Percentiles rank a stretch among this genome's conserved stretches.
These are phyloP conservation scores for Eulimnadia texana DNA, from an alignment of 1,140 invertebrate species.

Conservation along the genomic window DNA sequence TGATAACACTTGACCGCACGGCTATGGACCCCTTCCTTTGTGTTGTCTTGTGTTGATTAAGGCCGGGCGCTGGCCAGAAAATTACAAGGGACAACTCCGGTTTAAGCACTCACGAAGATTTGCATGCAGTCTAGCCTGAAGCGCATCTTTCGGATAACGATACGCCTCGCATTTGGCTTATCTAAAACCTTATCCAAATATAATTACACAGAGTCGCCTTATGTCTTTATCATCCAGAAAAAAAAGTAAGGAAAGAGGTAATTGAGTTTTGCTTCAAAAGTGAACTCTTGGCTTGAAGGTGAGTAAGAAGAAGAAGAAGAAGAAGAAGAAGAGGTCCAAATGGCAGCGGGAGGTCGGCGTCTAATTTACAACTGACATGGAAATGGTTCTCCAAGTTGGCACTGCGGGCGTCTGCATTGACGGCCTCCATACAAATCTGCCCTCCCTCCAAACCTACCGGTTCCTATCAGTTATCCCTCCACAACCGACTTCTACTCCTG, in stretches of 20 bases:
- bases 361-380: slow-evolving; percentile 13
- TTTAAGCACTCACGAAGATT: neutral
- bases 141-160: too few relatives aligned
- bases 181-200: neutral
- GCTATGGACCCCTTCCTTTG: too few relatives aligned
- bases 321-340: slow-evolving; percentile 8
- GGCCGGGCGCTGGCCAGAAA: neutral
- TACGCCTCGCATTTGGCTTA: neutral
- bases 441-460: neutral
- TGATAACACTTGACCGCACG: too few relatives aligned
- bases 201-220: neutral
- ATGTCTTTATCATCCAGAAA: neutral
- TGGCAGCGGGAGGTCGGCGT: slow-evolving; percentile 1
- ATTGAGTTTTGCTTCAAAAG: neutral
- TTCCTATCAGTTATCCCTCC: neutral
- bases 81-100: neutral
- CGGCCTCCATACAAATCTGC: slow-evolving; percentile 6
- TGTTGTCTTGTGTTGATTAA: neutral
- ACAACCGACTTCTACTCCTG: neutral
- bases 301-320: neutral
- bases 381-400: slow-evolving; percentile 12
- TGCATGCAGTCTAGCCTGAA: neutral
- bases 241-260: neutral
- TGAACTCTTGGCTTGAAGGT: neutral
- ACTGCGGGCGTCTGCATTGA: slow-evolving; percentile 13